Evolutionary conservation across 2,888 invertebrate species (phyloP), one percentile per base, ranked within the genome.

Genomic region (Drosophila flavopinicola): DNA sequence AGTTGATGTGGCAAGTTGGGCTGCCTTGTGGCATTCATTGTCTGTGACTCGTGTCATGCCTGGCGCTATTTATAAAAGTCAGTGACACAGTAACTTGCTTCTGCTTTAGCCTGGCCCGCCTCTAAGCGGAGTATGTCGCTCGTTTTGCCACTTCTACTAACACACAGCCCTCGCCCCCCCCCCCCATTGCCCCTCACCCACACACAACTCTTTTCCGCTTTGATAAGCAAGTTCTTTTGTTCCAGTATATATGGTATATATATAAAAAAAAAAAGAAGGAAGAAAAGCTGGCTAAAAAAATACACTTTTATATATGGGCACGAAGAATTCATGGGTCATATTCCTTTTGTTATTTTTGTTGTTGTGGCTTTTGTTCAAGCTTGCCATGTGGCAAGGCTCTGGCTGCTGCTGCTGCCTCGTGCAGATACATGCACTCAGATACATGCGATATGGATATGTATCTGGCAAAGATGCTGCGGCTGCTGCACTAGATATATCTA

Each of bases 51-150:
- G 71, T 66, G 72, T 75, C 77, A 78, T 82, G 85, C 83, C 82
- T 77, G 72, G 47, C 63, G 78, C 82, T 82, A 82, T 82, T 85
- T 82, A 82, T 82, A 85, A 85, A 85, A 78, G 80, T 83, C 83
- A 85, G 58, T 85, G 85, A 76, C 83, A 85, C 80, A 83, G 80
- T 85, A 85, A 85, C 85, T 85, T 75, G 80, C 64, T 61, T 70
- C 68, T 44, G 44, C 53, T 17, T 20, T 9, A n/a, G 30, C 65
- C 67, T 65, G 51, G 42, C 44, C 32, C 13, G 39, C 25, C 42
- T 47, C 35, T 44, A 37, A 37, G 38, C n/a, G 25, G 25, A 30
- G 48, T 32, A 29, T 47, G 63, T 53, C 47, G 66, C 71, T 57
- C 73, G 78, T 64, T 71, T 79, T 53, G 56, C 78, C 75, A 79